phyloP scores from a whole-genome alignment of 2,113 vertebrate genomes.

The Rhinoderma darwinii region DNA sequence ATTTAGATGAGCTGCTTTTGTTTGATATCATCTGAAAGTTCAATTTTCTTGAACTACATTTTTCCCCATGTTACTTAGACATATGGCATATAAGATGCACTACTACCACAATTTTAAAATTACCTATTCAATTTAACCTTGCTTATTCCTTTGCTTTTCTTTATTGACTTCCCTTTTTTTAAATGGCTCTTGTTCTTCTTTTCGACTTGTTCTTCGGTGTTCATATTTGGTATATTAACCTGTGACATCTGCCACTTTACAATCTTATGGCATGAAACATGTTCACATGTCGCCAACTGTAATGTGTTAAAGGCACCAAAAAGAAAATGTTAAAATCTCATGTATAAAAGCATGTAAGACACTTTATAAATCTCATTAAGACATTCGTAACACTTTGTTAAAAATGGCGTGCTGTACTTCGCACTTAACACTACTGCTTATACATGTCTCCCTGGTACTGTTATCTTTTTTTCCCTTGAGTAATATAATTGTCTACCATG shows the following conservation, averaged over 20 bases:
- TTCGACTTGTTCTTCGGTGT: too few species aligned
- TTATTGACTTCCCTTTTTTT: too few species aligned
- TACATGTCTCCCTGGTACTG: background rate
- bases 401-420: background rate
- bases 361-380: conserved; percentile 35
- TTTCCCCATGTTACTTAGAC: too few species aligned
- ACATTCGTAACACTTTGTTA: conserved; percentile 24
- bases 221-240: background rate
- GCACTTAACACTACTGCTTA: conserved; percentile 8
- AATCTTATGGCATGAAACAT: background rate
- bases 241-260: background rate
- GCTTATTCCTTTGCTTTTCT: too few species aligned
- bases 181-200: too few species aligned
- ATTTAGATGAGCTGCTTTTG: too few species aligned
- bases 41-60: too few species aligned
- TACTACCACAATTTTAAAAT: too few species aligned
- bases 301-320: background rate
- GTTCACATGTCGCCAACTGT: background rate
- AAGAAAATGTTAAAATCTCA: conserved; percentile 4
- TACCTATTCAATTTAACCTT: too few species aligned
- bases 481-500: conserved; percentile 10
- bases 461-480: background rate
- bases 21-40: too few species aligned
- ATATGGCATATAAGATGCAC: too few species aligned
- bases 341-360: conserved; percentile 34